Conservation (phyloP, 2,113 vertebrate species). For the Dendropsophus ebraccatus region DNA sequence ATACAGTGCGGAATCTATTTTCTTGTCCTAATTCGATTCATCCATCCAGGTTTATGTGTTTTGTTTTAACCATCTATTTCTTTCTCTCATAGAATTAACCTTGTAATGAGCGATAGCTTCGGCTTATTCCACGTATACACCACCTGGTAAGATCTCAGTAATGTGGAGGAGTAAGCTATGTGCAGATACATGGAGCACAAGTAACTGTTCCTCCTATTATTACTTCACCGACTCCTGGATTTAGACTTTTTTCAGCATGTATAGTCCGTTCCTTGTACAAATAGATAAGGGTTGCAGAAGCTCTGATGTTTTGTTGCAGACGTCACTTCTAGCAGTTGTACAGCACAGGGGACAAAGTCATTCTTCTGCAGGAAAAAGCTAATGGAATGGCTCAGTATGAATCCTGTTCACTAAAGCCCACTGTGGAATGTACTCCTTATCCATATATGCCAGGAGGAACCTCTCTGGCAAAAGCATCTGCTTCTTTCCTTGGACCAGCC, state of each 20-base stretch:
- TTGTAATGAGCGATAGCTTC: neutral
- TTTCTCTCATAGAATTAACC: neutral
- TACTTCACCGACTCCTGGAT: neutral
- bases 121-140: neutral
- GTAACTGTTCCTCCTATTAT: neutral
- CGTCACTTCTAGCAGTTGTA: neutral
- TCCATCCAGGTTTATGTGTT: neutral
- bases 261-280: neutral
- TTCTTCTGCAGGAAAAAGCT: neutral
- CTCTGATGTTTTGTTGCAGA: neutral
- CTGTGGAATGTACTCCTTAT: constrained; percentile 30
- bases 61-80: neutral
- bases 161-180: neutral
- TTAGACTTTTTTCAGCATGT: neutral
- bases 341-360: neutral
- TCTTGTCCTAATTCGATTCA: neutral
- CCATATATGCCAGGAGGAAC: constrained; percentile 55
- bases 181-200: neutral
- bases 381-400: constrained; percentile 56
- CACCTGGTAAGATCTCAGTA: neutral
- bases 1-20: neutral
- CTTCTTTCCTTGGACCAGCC: constrained; percentile 61
- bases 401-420: constrained; percentile 42
- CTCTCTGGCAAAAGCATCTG: neutral
- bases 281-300: neutral